These are phyloP conservation scores for Drosophila mulleri DNA, from an alignment of 2,888 invertebrate genomes.

Conservation along the genomic window DNA sequence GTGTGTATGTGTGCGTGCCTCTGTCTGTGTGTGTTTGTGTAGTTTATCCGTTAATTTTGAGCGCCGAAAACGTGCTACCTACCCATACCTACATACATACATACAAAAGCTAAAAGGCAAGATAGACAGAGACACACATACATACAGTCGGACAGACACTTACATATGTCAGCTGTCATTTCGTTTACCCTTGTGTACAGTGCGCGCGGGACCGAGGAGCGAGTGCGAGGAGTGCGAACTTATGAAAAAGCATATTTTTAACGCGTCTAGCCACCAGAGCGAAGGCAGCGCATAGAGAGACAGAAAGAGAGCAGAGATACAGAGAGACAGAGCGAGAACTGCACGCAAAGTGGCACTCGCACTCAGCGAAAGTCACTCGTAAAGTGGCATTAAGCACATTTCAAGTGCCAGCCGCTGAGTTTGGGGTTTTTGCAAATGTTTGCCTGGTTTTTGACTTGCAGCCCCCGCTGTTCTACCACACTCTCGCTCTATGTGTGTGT, in stretches of 20 bases:
- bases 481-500: background rate
- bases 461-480: background rate
- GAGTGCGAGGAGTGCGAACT: constrained; percentile 30
- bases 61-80: constrained; percentile 14
- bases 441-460: constrained; percentile 48
- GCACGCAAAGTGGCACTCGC: constrained; percentile 77
- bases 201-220: constrained; percentile 3
- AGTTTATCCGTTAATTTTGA: constrained; percentile 41
- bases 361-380: constrained; percentile 78
- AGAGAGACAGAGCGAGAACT: constrained; percentile 39
- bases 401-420: constrained; percentile 68
- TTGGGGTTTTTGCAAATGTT: constrained; percentile 70
- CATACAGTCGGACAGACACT: constrained; percentile 61
- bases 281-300: constrained; percentile 1
- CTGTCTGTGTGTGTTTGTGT: background rate
- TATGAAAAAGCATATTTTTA: constrained; percentile 66
- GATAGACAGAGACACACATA: constrained; percentile 20
- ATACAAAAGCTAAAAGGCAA: constrained; percentile 7
- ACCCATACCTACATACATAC: constrained; percentile 6
- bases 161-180: constrained; percentile 82
- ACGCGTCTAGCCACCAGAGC: constrained; percentile 51
- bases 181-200: constrained; percentile 57
- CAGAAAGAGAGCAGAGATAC: constrained; percentile 14
- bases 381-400: constrained; percentile 82
- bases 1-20: background rate